phyloP scores from a whole-genome alignment of 2,797 vertebrate species.

The Anabacerthia variegaticeps region DNA sequence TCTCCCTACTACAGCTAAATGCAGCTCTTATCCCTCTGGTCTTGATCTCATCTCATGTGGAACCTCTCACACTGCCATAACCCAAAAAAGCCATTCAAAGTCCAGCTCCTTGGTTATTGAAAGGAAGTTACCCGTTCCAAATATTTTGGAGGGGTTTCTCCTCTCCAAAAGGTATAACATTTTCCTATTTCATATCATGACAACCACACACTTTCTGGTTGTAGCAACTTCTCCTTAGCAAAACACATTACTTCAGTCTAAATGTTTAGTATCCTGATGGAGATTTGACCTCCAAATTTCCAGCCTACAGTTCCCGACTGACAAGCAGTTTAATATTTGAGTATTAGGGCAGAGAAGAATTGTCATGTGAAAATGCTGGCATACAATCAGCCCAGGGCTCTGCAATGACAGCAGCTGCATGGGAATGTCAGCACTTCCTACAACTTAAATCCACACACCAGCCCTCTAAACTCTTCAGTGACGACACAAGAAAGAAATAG shows the following conservation, averaged over 20 bases:
- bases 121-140: not conserved
- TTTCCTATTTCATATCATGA: not conserved
- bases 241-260: not conserved
- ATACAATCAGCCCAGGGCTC: not conserved
- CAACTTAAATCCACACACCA: slow-evolving; percentile 50
- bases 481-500: slow-evolving; percentile 53
- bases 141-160: fast-evolving
- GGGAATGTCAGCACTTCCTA: slow-evolving; percentile 59
- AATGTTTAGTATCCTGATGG: not conserved
- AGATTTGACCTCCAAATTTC: not conserved
- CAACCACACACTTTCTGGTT: not conserved
- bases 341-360: not conserved
- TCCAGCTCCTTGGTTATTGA: not conserved
- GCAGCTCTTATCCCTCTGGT: not conserved
- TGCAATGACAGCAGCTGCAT: slow-evolving; percentile 48
- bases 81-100: not conserved
- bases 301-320: not conserved
- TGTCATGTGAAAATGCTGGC: slow-evolving; percentile 44
- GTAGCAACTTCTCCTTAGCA: not conserved
- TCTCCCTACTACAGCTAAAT: not conserved
- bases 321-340: slow-evolving; percentile 15
- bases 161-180: not conserved
- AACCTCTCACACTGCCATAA: not conserved
- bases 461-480: slow-evolving; percentile 11
- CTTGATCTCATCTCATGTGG: not conserved